Base-by-base conservation (phyloP, 2,113 vertebrate genomes). In the Oxyura jamaicensis region DNA sequence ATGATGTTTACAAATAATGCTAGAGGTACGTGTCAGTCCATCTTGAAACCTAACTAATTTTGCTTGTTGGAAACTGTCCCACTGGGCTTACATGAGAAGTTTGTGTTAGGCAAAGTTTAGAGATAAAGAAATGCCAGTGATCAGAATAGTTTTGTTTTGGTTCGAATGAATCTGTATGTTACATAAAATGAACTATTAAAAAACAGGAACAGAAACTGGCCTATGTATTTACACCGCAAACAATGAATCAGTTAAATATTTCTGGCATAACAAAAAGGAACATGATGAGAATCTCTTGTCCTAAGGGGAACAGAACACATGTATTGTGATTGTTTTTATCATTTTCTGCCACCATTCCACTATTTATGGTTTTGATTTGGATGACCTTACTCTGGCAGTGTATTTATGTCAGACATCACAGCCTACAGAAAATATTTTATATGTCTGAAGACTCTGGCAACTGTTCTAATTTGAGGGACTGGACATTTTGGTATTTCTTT, bases 371-470 rank as follows among this genome's bases (percentile, higher is more conserved):
- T 96, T 88, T 58, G 69, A 90, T 71, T 95, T 95, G 96, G 95
- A 94, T 97, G 95, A 93, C 94, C 95, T 87, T 93, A 26, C 62
- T 94, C 80, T 91, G 80, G 88, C 69, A 94, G 66, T 76, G 83
- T 85, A 33, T 96, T 95, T 91, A 91, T 94, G 77, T 92, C 93
- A 96, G 88, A 97, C 93, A 94, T 95, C 93, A 90, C 26, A 0
- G 86, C 85, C 83, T 95, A 88, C 93, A 95, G 83, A 93, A 97
- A 94, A 35, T 96, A 95, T 95, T 95, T 96, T 91, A 94, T 93
- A 95, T 3, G 78, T 96, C 96, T 96, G 91, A 96, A 86, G 79
- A 93, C 17, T 36, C 79, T 95, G 94, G 95, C 56, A 94, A 66
- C 53, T 50, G 58, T 86, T 95, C 78, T 75, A 60, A 75, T 85